phyloP scores from a whole-genome alignment of 2,888 invertebrate genomes.

The Cactoblastis cactorum region DNA sequence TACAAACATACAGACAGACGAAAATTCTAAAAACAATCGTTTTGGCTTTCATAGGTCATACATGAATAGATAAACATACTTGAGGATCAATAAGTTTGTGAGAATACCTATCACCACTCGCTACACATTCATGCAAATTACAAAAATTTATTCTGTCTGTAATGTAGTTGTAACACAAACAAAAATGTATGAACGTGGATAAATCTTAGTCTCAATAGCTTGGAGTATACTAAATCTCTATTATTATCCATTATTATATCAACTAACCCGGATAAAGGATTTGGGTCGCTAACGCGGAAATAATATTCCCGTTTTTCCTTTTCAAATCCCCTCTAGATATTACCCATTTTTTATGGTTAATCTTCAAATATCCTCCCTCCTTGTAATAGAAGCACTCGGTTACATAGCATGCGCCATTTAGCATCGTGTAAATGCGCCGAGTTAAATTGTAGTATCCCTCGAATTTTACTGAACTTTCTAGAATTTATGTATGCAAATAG shows the following conservation, averaged over 20 bases:
- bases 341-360: conserved; percentile 1
- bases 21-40: no score
- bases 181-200: no score
- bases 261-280: background rate
- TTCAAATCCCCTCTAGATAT: background rate
- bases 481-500: background rate
- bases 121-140: no score
- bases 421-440: background rate
- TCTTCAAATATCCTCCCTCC: background rate
- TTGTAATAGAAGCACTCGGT: background rate
- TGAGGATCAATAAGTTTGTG: no score
- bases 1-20: no score
- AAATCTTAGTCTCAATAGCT: no score
- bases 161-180: no score
- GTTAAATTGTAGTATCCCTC: background rate
- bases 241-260: background rate
- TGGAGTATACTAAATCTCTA: background rate
- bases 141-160: no score
- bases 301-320: background rate
- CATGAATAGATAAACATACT: no score
- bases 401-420: background rate
- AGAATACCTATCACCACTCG: no score
- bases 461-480: background rate
- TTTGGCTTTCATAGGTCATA: no score
- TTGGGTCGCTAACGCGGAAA: background rate